These are phyloP conservation scores for Phyllotis vaccarum DNA, from an alignment of 2,797 vertebrate genomes.

Conservation along the genomic window DNA sequence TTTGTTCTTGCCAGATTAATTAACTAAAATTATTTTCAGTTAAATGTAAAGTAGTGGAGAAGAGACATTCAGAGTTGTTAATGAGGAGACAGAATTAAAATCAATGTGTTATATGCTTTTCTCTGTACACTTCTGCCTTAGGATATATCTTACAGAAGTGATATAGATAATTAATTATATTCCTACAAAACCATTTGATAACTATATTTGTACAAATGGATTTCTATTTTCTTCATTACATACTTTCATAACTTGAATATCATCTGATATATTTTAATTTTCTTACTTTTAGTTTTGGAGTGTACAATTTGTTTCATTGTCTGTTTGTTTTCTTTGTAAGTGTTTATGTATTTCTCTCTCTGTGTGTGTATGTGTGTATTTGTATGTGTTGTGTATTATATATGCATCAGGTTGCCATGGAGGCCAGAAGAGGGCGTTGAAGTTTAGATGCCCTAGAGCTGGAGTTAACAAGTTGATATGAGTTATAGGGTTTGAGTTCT, in stretches of 20 bases:
- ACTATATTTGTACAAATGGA: background rate
- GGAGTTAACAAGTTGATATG: background rate
- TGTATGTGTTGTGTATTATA: background rate
- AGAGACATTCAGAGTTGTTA: background rate
- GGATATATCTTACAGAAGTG: background rate
- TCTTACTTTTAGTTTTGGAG: background rate
- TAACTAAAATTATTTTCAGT: slow-evolving; percentile 6
- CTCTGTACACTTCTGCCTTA: background rate
- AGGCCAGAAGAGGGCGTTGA: background rate
- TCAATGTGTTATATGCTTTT: background rate
- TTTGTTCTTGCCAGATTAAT: slow-evolving; percentile 14
- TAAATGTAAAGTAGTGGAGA: background rate
- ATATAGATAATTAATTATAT: background rate
- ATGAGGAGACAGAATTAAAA: slow-evolving; percentile 16
- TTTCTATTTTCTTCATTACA: background rate
- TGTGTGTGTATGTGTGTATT: background rate
- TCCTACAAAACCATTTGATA: background rate
- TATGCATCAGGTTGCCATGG: background rate
- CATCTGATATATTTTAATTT: background rate
- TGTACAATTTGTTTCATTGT: background rate
- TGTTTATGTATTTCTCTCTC: background rate
- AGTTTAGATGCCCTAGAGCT: background rate
- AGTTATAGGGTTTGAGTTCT: background rate
- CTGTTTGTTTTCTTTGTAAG: too few species aligned
- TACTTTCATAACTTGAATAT: background rate